Percentiles rank a stretch among this genome's conserved stretches.
These are phyloP conservation scores for Siniperca chuatsi DNA, from an alignment of 2,113 vertebrate genomes.

Conservation along the genomic window DNA sequence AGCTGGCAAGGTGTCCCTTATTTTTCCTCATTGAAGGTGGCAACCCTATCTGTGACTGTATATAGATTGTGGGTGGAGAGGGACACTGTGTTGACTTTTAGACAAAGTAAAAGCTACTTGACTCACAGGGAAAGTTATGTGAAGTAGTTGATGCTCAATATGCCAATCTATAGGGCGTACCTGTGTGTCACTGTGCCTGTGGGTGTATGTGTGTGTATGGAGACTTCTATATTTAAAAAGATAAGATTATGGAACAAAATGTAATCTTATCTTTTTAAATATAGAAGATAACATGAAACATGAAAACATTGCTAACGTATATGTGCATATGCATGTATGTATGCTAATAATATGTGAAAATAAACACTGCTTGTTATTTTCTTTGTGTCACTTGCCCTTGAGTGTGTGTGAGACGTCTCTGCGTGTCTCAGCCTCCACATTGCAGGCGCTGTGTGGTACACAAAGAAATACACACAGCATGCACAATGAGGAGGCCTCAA, in stretches of 20 bases:
- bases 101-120: slow-evolving; percentile 14
- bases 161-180: background rate
- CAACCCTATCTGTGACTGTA: background rate
- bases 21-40: too few relatives aligned
- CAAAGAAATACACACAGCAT: slow-evolving; percentile 80
- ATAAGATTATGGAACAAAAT: background rate
- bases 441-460: slow-evolving; percentile 82
- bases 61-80: slow-evolving; percentile 3
- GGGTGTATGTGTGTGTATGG: background rate
- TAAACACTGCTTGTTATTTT: background rate
- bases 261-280: too few relatives aligned
- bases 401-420: slow-evolving; percentile 24
- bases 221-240: background rate
- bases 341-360: background rate
- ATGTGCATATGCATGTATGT: background rate
- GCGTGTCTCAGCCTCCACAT: slow-evolving; percentile 77
- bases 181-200: background rate
- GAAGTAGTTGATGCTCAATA: background rate
- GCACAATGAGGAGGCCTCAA: slow-evolving; percentile 81
- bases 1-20: too few relatives aligned
- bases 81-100: background rate
- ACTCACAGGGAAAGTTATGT: background rate
- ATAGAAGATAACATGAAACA: too few relatives aligned
- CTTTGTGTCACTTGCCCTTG: slow-evolving; percentile 8
- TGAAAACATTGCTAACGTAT: background rate